These are phyloP conservation scores for Protophormia terraenovae DNA, from an alignment of 2,888 invertebrate species.

Conservation along the genomic window DNA sequence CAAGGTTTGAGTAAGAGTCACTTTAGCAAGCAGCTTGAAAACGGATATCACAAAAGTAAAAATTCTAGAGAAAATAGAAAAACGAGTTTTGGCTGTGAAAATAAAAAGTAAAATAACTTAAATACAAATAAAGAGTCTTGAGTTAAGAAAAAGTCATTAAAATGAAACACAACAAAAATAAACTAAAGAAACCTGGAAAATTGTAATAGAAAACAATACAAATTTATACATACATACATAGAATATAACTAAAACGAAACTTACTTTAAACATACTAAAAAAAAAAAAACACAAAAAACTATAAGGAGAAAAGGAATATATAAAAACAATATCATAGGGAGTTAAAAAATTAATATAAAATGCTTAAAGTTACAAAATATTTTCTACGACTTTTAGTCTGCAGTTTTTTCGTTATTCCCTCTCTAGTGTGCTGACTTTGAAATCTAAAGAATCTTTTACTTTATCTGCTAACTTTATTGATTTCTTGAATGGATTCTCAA, in stretches of 20 bases:
- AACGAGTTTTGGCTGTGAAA: neutral
- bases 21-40: neutral
- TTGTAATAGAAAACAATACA: too few species aligned
- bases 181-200: neutral
- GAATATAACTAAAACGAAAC: too few species aligned
- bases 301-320: neutral
- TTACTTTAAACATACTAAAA: too few species aligned
- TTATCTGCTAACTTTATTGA: constrained; percentile 37
- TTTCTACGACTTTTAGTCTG: neutral
- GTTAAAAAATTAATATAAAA: neutral
- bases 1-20: neutral
- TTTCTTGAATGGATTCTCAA: constrained; percentile 1
- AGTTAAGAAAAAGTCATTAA: neutral
- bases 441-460: neutral
- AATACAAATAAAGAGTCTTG: neutral
- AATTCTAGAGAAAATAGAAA: neutral
- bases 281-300: too few species aligned
- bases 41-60: constrained; percentile 4
- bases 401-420: neutral
- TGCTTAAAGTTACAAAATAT: neutral
- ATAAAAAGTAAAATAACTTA: neutral
- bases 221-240: too few species aligned
- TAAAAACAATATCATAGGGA: neutral
- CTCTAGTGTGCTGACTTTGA: too few species aligned
- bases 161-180: neutral